Base-by-base conservation (phyloP, 2,888 invertebrate species). In the Ochlodes sylvanus region DNA sequence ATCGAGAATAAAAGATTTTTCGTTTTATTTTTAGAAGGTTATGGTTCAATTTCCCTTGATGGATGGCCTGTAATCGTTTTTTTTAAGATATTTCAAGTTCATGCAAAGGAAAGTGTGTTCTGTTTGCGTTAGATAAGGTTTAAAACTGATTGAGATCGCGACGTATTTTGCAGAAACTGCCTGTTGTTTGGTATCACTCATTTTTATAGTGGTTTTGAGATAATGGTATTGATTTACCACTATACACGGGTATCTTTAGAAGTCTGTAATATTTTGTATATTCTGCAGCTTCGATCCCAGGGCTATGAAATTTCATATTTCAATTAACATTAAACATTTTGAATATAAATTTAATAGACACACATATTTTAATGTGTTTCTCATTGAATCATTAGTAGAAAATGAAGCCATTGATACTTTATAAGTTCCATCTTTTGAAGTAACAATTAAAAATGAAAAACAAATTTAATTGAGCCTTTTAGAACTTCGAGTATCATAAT, bases 151-250 rank as follows among this genome's bases (percentile, higher is more conserved):
- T 78, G 70, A 17, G 34, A 0, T 27, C 12, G 1, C 1, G 19
- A 61, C 44, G 58, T 54, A 72, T 76, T 73, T 88, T 82, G 85
- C 86, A 86, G 86, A 86, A 85, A 81, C 76, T 78, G 77, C 70
- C 73, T 65, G 82, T 80, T 81, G 83, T 83, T 84, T 78, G 80
- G 83, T 82, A 87, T 87, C 80, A 84, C 84, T 89, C 86, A 88
- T 88, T 92, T 90, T 92, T 91, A 88, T 88, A 85, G 90, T 90
- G 89, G 90, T 90, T 91, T 88, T 83, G 85, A 89, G 89, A 88
- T 92, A 91, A 92, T 92, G 86, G 86, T 91, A 92, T 92, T 92
- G 92, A 90, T 90, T 92, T 87, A 88, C 88, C 85, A 82, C 82
- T 82, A 77, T 83, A 83, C 80, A 83, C 73, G 82, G 81, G 78